Base-by-base conservation (phyloP, 2,888 invertebrate genomes). In the Cotesia congregata region DNA sequence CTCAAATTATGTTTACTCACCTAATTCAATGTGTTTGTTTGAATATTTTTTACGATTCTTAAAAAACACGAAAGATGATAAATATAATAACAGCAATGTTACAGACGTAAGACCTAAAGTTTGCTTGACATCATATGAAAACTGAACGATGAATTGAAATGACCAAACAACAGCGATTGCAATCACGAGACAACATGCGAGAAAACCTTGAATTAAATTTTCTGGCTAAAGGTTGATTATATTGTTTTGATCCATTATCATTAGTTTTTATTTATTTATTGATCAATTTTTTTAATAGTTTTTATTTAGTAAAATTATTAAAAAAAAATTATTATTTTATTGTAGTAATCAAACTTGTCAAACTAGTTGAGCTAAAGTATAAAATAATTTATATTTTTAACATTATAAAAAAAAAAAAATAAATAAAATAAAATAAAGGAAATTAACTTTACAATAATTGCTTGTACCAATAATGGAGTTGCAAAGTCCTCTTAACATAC, bases 401-500 rank as follows among this genome's bases (percentile, higher is more conserved):
- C 0, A 17, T 62, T 15, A 17, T 62, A 3, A 62, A 20, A 62
- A 15, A 17, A 15, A 15, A 62, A 62, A 62, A 62, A 20, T 20
- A 20, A 20, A 30, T 30, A 2, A 30, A 30, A 30, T 30, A 30
- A 30, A 30, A 30, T 30, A 30, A 30, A 30, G 30, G 30, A 62
- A 17, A 3, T 62, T 62, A 15, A 15, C 62, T 20, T 17, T 6
- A 17, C 6, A 62, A 62, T 62, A 17, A n/a, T 62, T 72, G 15
- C 77, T 81, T 83, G 80, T 88, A 88, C 88, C 88, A 80, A 81
- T 83, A 72, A 87, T 78, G 74, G 80, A 83, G 76, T 84, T 82
- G 81, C 87, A 83, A 82, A 88, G 84, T 83, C 84, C 83, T 75
- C 87, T 87, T 80, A 88, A 82, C 88, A 88, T 88, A 84, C 85